These are phyloP conservation scores for Zaprionus obscuricornis DNA, from an alignment of 2,888 invertebrate genomes.

Conservation along the genomic window DNA sequence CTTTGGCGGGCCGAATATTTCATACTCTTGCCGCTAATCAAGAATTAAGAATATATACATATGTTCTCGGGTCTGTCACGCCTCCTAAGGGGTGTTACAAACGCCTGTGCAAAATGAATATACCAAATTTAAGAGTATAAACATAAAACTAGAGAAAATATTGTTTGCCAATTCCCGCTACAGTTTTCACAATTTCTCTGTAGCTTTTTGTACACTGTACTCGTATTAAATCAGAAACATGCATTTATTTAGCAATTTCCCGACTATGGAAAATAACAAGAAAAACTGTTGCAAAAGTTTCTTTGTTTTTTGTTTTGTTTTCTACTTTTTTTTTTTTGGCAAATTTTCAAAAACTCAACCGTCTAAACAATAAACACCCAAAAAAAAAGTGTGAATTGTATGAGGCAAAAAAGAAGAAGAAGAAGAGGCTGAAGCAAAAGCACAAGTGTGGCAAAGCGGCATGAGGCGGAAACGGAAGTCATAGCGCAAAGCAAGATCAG, in stretches of 20 bases:
- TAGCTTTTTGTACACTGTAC: neutral
- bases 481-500: conserved; percentile 38
- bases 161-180: conserved; percentile 2
- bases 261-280: conserved; percentile 37
- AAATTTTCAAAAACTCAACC: conserved; percentile 65
- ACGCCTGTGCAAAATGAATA: too few species aligned
- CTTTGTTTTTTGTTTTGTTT: conserved; percentile 3
- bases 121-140: too few species aligned
- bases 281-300: conserved; percentile 49
- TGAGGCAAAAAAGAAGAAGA: conserved; percentile 7
- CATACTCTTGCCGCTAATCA: too few species aligned
- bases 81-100: too few species aligned
- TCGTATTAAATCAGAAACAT: conserved; percentile 68
- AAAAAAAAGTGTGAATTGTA: conserved; percentile 25
- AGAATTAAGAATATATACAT: too few species aligned
- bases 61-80: too few species aligned
- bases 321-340: conserved; percentile 34
- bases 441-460: conserved; percentile 18
- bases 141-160: conserved; percentile 23
- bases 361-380: conserved; percentile 57
- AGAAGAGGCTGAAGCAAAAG: conserved; percentile 15
- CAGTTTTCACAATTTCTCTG: too few species aligned
- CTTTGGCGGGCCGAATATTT: too few species aligned
- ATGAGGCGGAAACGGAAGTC: conserved; percentile 51
- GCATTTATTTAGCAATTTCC: conserved; percentile 76